A percentile compares a stretch with the other conserved stretches of the same genome.
phyloP scores from a whole-genome alignment of 2,113 vertebrate species.

The Cheirogaleus medius region DNA sequence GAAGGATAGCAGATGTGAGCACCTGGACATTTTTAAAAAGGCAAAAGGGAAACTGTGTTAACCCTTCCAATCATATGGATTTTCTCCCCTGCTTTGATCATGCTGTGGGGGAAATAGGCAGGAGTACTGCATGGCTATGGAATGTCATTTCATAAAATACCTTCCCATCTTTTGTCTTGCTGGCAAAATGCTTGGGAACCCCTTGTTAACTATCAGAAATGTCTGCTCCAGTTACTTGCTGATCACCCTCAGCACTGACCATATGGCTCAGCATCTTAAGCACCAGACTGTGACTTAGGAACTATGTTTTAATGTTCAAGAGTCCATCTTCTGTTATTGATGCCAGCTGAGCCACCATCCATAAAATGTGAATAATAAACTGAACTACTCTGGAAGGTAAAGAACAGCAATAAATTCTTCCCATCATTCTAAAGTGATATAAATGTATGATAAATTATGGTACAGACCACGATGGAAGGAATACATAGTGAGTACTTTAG shows the following conservation, averaged over 20 bases:
- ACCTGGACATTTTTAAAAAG: background rate
- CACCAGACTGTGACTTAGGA: background rate
- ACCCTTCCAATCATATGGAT: background rate
- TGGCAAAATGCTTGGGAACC: background rate
- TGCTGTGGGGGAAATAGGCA: background rate
- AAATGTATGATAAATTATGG: background rate
- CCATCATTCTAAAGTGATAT: background rate
- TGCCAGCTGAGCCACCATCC: background rate
- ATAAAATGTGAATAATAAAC: slow-evolving; percentile 27
- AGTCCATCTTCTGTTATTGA: background rate
- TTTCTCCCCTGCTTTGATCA: background rate
- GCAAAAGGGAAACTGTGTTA: background rate
- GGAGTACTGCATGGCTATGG: background rate
- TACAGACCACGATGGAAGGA: background rate
- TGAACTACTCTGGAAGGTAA: background rate
- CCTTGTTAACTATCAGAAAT: background rate
- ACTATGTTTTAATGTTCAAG: background rate
- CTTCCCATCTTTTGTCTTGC: background rate
- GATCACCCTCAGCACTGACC: background rate
- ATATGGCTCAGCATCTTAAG: background rate
- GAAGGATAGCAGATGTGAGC: background rate
- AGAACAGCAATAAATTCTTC: slow-evolving; percentile 22
- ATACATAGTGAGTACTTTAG: background rate
- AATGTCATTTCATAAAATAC: background rate
- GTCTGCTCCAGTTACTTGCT: background rate